Percentiles rank a stretch among this genome's conserved stretches.
Conservation (phyloP, 2,113 vertebrate genomes). For the Axis porcinus region DNA sequence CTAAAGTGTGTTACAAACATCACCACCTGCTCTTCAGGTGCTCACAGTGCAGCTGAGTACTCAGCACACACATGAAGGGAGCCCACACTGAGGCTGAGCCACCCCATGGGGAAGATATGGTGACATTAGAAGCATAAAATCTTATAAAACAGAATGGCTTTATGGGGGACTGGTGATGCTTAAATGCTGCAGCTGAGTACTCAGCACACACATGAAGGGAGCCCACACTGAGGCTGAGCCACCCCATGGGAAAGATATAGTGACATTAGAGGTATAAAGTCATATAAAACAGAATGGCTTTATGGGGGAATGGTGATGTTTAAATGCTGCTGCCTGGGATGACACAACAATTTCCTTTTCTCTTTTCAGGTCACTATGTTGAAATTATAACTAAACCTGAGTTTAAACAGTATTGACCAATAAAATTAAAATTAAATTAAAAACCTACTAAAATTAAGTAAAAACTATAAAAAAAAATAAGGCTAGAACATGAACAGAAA, state of each 20-base stretch:
- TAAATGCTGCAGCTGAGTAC: neutral
- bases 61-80: neutral
- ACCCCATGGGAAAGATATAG: rapidly evolving
- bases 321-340: neutral
- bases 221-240: neutral
- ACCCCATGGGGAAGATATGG: rapidly evolving
- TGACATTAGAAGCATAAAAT: neutral
- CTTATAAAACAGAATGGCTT: neutral
- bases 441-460: neutral
- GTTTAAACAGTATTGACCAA: neutral
- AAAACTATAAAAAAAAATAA: neutral
- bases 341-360: neutral
- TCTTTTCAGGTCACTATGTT: neutral
- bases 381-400: neutral
- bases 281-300: neutral
- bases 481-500: neutral
- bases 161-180: neutral
- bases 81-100: neutral
- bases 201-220: too few relatives aligned
- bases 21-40: neutral
- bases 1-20: neutral
- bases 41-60: neutral
- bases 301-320: neutral
- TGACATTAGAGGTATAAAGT: neutral
- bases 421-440: neutral